Conservation (phyloP, 2,113 vertebrate genomes). For the Polyodon spathula region DNA sequence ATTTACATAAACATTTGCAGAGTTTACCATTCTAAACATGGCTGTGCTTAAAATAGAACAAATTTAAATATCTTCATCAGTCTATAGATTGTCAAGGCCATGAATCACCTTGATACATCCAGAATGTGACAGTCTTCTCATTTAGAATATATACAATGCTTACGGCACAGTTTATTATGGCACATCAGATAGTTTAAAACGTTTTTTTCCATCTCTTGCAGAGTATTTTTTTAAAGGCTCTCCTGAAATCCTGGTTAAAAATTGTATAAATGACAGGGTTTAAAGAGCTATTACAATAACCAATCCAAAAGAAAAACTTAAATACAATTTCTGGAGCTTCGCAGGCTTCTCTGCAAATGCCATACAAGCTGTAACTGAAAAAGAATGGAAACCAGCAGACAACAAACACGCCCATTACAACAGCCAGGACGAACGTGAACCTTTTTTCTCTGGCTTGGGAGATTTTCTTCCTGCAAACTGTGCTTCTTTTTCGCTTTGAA, state of each 20-base stretch:
- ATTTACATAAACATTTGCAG: too few species aligned
- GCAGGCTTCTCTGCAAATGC: conserved; percentile 77
- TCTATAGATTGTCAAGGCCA: conserved; percentile 28
- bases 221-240: conserved; percentile 84
- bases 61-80: conserved; percentile 38
- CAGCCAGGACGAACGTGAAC: conserved; percentile 85
- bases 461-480: conserved; percentile 67
- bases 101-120: background rate
- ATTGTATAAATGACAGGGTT: conserved; percentile 92
- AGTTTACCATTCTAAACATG: background rate
- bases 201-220: conserved; percentile 71
- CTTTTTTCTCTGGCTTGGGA: conserved; percentile 84
- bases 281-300: conserved; percentile 92
- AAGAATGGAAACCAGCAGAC: conserved; percentile 94
- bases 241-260: conserved; percentile 87
- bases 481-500: conserved; percentile 67
- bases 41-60: conserved; percentile 30
- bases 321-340: conserved; percentile 74
- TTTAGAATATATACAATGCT: too few species aligned
- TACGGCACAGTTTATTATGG: background rate
- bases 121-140: background rate
- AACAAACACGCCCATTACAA: conserved; percentile 93
- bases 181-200: conserved; percentile 30
- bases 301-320: conserved; percentile 94
- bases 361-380: conserved; percentile 86